A percentile compares a stretch with the other conserved stretches of the same genome.
Conservation (phyloP, 2,888 invertebrate species). For the Pardosa pseudoannulata region DNA sequence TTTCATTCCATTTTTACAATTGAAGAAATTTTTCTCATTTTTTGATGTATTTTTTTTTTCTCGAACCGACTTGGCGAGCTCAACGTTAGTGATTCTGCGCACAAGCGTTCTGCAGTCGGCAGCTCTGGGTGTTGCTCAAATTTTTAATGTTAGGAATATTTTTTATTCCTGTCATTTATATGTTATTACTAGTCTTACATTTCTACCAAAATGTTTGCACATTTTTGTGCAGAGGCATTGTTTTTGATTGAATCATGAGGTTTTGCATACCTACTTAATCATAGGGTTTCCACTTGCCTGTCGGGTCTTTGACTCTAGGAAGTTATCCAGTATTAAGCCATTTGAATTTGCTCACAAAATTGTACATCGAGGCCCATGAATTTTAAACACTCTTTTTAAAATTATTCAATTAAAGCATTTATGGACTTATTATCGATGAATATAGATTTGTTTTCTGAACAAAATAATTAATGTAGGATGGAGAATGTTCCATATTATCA, state of each 20-base stretch:
- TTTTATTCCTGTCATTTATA: slow-evolving; percentile 60
- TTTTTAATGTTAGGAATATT: slow-evolving; percentile 62
- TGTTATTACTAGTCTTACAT: slow-evolving; percentile 64
- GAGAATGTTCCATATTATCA: no score
- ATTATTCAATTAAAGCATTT: no score
- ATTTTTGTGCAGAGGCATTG: slow-evolving; percentile 38
- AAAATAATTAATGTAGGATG: no score
- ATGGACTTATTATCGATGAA: no score
- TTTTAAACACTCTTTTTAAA: no score
- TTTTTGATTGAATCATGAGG: slow-evolving; percentile 32
- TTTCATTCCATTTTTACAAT: slow-evolving; percentile 52
- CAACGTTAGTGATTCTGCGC: slow-evolving; percentile 35
- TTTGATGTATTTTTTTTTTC: slow-evolving; percentile 28
- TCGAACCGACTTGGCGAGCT: slow-evolving; percentile 48
- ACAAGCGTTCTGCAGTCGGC: slow-evolving; percentile 43
- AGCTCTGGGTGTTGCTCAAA: slow-evolving; percentile 70
- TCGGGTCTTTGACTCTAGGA: no score
- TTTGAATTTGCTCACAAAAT: no score
- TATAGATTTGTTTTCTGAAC: no score
- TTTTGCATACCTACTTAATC: slow-evolving; percentile 47
- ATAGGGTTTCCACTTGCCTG: no score
- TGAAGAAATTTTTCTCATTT: slow-evolving; percentile 18
- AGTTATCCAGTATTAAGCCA: no score
- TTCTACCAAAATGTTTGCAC: slow-evolving; percentile 27
- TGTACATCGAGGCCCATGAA: no score